Base-by-base conservation (phyloP, 2,888 invertebrate species). In the Sympetrum striolatum region DNA sequence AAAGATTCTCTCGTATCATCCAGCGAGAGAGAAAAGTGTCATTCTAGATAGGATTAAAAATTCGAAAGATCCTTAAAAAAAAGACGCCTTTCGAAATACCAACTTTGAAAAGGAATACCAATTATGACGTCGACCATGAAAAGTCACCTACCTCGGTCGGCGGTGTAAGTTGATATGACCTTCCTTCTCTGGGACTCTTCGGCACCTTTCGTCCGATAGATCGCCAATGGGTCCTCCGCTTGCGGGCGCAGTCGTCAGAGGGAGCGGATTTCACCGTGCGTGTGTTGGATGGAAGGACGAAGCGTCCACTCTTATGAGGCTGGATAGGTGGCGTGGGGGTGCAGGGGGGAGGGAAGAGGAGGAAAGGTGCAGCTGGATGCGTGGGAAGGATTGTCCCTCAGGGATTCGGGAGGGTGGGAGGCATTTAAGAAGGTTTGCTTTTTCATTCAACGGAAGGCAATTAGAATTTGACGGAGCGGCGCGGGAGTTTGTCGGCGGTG, bases 301-400 rank as follows among this genome's bases (percentile, higher is more conserved):
- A 39, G 60, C 86, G 86, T 86, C 86, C 86, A 64, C 60, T 86
- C 86, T 86, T 86, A 86, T 86, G 82, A 35, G 82, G 82, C 25
- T 81, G 58, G 44, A 31, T 53, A 18, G 81, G 82, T 39, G 81
- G 31, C 12, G 82, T 31, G 53, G 86, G 53, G 31, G 15, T 5
- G 82, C 35, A 31, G 58, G 86, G 86, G 22, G 58, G 10, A 31
- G 25, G 0, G 58, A 31, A 58, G 31, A 58, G 15, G 64, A 6
- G 64, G 18, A 25, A 3, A 10, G 73, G 25, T 73, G 73, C 73
- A 73, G 73, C 73, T 25, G 31, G 73, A 31, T 73, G 73, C 25
- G 73, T 73, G 73, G 73, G 73, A 31, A 25, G 73, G 73, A 25
- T 73, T 73, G 73, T 31, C 73, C 73, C 31, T 31, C 14, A 37